These are phyloP conservation scores for Eriosoma lanigerum DNA, from an alignment of 1,140 invertebrate species.

Conservation along the genomic window DNA sequence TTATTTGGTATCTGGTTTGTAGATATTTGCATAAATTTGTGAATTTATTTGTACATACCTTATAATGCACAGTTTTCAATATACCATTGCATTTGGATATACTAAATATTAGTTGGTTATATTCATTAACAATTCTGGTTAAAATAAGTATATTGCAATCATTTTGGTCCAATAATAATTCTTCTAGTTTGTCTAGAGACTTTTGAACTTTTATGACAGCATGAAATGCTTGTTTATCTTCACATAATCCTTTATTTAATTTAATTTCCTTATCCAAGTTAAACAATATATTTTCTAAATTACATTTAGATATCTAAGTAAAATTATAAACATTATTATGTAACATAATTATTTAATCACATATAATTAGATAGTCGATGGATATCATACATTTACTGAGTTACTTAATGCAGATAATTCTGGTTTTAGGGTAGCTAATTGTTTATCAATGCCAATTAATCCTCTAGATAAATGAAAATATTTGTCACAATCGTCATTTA, in stretches of 20 bases:
- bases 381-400: constrained; percentile 6
- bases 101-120: constrained; percentile 30
- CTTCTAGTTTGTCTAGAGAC: constrained; percentile 34
- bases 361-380: too few relatives aligned
- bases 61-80: constrained; percentile 5
- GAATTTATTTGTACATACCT: neutral
- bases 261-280: constrained; percentile 32
- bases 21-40: too few relatives aligned
- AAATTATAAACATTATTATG: neutral
- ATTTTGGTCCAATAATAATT: constrained; percentile 27
- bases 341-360: too few relatives aligned
- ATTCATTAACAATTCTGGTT: constrained; percentile 22
- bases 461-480: constrained; percentile 45
- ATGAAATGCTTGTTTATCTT: constrained; percentile 40
- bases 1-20: too few relatives aligned
- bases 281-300: constrained; percentile 38
- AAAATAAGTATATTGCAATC: constrained; percentile 5
- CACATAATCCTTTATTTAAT: constrained; percentile 25
- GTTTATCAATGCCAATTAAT: constrained; percentile 46
- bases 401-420: constrained; percentile 20
- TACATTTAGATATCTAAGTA: constrained; percentile 23
- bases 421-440: constrained; percentile 42
- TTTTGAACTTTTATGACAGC: constrained; percentile 33
- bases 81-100: constrained; percentile 17
- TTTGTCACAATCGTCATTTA: constrained; percentile 48